Base-by-base conservation (phyloP, 2,113 vertebrate genomes). In the Paramormyrops kingsleyae region DNA sequence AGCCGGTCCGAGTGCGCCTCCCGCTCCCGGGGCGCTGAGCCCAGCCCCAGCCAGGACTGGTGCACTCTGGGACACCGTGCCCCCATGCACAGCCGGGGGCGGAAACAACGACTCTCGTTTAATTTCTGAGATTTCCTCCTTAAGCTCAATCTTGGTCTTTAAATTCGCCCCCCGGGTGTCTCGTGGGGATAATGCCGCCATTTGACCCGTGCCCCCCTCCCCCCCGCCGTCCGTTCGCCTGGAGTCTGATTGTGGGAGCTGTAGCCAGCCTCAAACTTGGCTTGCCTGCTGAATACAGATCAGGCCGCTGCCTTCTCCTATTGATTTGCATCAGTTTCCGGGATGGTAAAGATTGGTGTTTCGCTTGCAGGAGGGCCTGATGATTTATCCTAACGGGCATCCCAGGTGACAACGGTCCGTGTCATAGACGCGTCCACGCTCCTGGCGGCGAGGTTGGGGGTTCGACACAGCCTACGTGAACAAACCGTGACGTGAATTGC, bases 211-310 rank as follows among this genome's bases (percentile, higher is more conserved):
- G 80, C 62, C 80, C 90, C 88, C 90, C 89, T 19, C 12, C 46
- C 84, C 90, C 50, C 56, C 70, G 83, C 49, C 66, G 49, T 93
- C 66, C 85, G n/a, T 90, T 91, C 88, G 56, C 85, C 90, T 89
- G 89, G 91, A 92, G 88, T 90, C 90, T 92, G 91, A 92, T 92
- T 93, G 90, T 91, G 88, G 89, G 91, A 93, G 90, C 83, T 80
- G 87, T 83, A 46, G 56, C 85, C 91, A 90, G 89, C 89, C 80
- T 90, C 84, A 10, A 84, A 47, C 83, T 88, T 89, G 83, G 89
- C 44, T 87, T 89, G 56, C 27, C 80, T 83, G 88, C 66, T 8
- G 92, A 92, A 93, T 93, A 92, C 91, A 90, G 92, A 93, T 93
- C 90, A 92, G 89, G 17, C 66, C 59, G 70, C 90, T 62, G 83